These are phyloP conservation scores for Agrochola lychnidis DNA, from an alignment of 2,888 invertebrate genomes.

Conservation along the genomic window DNA sequence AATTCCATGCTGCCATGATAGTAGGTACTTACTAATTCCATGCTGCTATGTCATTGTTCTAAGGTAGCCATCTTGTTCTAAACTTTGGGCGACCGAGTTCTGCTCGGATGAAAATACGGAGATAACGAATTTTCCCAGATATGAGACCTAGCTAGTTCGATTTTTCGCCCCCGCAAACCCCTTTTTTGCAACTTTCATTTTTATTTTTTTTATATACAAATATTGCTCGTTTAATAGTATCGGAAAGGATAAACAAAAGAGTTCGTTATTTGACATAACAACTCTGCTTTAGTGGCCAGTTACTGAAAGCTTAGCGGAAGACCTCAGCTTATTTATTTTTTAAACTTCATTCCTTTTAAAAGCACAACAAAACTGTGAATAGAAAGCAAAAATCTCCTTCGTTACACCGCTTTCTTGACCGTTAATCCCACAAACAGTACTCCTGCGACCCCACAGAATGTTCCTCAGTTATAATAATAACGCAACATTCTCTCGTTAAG, in stretches of 20 bases:
- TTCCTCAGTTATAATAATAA: conserved; percentile 61
- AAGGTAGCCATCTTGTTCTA: too few relatives aligned
- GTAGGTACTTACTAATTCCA: too few relatives aligned
- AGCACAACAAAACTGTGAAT: conserved; percentile 26
- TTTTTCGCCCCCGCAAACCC: too few relatives aligned
- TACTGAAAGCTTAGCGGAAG: neutral
- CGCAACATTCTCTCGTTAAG: conserved; percentile 67
- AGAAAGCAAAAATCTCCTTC: conserved; percentile 9
- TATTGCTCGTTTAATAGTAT: too few relatives aligned
- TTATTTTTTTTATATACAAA: too few relatives aligned
- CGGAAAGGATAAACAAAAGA: conserved; percentile 1
- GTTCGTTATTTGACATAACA: neutral
- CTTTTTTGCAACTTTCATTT: too few relatives aligned
- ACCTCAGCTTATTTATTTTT: conserved; percentile 12
- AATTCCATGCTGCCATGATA: too few relatives aligned
- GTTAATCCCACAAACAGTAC: conserved; percentile 34
- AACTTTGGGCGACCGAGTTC: too few relatives aligned
- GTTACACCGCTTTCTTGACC: conserved; percentile 16
- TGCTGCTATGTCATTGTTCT: too few relatives aligned
- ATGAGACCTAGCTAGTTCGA: too few relatives aligned
- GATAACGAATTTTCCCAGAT: too few relatives aligned
- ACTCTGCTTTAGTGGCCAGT: neutral
- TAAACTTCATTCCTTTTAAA: conserved; percentile 22
- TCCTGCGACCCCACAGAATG: conserved; percentile 39
- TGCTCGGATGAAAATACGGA: too few relatives aligned